Base-by-base conservation (phyloP, 2,888 invertebrate species). In the Platypus cylindrus region DNA sequence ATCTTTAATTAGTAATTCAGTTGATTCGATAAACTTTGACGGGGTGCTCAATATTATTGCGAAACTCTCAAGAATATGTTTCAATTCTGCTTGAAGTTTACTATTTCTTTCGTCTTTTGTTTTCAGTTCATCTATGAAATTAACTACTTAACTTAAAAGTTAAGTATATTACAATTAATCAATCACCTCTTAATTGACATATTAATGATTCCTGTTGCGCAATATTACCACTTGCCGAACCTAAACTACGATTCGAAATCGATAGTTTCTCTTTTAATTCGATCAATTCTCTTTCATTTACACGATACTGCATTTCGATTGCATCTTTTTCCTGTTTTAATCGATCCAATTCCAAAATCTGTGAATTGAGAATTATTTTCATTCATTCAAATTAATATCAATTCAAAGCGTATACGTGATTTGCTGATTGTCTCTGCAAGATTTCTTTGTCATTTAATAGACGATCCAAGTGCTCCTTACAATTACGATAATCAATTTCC, bases 1-100 rank as follows among this genome's bases (percentile, higher is more conserved):
- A 42, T 86, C 85, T 56, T 83, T 83, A 41, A 87, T 79, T 18
- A 80, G 67, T 31, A 71, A 72, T 56, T 86, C 85, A 37, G 79
- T 73, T 1, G 84, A 77, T 51, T 86, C 86, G 3, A 81, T 76
- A 55, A 78, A 80, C 44, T 78, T 62, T 17, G 75, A 70, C 2
- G 83, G 77, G 5, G 79, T 68, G 54, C 80, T 78, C 15, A 81
- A 58, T 23, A 78, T 65, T 36, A 79, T 74, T 5, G 81, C 78
- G 36, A 81, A 57, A 0, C 80, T 77, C 53, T 82, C 81, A 56
- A 80, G 63, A 1, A 75, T 67, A 51, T 77, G 77, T 5, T 78
- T 70, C 46, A 75, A 66, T 48, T 82, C 80, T 17, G 72, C 68
- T 49, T 78, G 78, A 13, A 76, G 52, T 30, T 76, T 65, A 50